These are phyloP conservation scores for Dryobates pubescens DNA, from an alignment of 2,797 vertebrate species.

Conservation along the genomic window DNA sequence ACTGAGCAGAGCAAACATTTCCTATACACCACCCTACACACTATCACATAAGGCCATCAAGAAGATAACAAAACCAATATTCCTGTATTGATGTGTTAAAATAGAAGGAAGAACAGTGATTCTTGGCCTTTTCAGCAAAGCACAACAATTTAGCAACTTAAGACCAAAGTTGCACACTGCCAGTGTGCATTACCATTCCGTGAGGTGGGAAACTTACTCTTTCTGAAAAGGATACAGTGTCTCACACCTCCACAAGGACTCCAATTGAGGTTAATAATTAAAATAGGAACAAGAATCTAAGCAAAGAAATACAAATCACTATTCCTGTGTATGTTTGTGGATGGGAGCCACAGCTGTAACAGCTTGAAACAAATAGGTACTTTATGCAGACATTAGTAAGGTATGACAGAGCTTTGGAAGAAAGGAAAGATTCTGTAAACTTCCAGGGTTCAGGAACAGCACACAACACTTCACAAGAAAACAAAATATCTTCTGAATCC, in stretches of 20 bases:
- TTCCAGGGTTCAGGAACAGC: not conserved
- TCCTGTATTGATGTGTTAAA: not conserved
- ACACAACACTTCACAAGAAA: not conserved
- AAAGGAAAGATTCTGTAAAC: slow-evolving; percentile 18
- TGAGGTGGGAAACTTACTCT: not conserved
- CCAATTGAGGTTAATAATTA: not conserved
- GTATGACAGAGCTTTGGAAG: not conserved
- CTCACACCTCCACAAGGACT: not conserved
- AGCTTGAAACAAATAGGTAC: not conserved
- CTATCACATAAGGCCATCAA: not conserved
- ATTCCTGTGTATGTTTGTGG: not conserved
- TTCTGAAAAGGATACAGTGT: not conserved
- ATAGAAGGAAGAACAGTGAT: not conserved
- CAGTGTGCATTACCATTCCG: not conserved
- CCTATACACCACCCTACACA: not conserved
- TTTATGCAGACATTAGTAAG: not conserved
- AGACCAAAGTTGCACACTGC: not conserved
- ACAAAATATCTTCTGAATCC: slow-evolving; percentile 37
- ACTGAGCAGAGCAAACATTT: not conserved
- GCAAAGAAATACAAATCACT: not conserved
- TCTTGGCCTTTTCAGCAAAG: not conserved
- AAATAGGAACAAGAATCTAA: not conserved
- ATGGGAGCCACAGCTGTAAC: not conserved
- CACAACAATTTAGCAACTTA: not conserved
- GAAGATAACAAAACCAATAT: not conserved